Conservation (phyloP, 2,797 vertebrate species). For the Dermochelys coriacea region DNA sequence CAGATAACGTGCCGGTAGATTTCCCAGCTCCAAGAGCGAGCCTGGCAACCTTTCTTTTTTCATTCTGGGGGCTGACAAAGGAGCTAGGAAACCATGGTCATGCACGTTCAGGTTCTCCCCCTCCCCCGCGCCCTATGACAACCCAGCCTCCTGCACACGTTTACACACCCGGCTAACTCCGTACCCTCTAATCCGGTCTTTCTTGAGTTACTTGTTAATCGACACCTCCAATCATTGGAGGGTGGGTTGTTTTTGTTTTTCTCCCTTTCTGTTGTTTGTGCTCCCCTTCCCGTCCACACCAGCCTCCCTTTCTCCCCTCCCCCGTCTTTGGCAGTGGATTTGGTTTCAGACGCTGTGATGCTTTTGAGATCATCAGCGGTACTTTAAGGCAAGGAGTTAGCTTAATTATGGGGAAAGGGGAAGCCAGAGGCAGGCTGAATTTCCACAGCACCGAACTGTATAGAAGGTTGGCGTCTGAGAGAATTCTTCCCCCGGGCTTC, state of each 20-base stretch:
- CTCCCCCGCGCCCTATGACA: neutral
- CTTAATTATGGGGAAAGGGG: neutral
- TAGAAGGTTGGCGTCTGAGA: neutral
- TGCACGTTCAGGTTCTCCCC: neutral
- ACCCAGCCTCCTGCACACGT: neutral
- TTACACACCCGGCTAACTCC: neutral
- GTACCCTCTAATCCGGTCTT: neutral
- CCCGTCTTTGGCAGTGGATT: neutral
- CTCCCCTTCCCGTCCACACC: neutral
- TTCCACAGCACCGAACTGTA: neutral
- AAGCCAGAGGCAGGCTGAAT: neutral
- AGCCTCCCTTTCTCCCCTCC: too few species aligned
- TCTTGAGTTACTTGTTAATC: neutral
- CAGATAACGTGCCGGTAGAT: too few species aligned
- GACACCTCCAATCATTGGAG: neutral
- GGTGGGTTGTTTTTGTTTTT: neutral
- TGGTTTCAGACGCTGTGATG: neutral
- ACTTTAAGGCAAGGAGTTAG: neutral
- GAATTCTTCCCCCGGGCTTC: too few species aligned
- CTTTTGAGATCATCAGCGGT: neutral
- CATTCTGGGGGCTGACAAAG: too few species aligned
- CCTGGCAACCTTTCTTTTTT: too few species aligned
- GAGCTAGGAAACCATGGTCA: neutral
- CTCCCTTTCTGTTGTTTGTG: too few species aligned
- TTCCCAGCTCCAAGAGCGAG: neutral